Conservation (phyloP, 2,113 vertebrate genomes). For the Notiomystis cincta region DNA sequence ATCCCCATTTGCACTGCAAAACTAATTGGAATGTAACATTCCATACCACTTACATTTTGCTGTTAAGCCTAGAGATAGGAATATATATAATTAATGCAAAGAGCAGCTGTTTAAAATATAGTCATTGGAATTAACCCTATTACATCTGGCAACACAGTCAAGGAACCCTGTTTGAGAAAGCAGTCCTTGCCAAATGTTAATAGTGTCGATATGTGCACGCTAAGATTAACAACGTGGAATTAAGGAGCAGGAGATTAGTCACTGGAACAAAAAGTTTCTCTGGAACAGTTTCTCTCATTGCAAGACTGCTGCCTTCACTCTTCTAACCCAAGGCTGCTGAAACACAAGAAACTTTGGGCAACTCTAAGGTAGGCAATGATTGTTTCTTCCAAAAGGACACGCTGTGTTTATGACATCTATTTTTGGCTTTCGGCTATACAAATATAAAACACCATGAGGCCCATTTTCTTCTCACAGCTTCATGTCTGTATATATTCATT, state of each 20-base stretch:
- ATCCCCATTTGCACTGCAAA: background rate
- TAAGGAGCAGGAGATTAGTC: slow-evolving; percentile 31
- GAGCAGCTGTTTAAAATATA: background rate
- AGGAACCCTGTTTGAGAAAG: background rate
- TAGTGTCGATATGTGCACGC: background rate
- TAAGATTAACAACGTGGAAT: slow-evolving; percentile 15
- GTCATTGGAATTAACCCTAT: background rate
- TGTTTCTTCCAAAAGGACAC: background rate
- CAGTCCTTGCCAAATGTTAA: background rate
- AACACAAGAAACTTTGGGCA: slow-evolving; percentile 4
- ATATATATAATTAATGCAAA: background rate
- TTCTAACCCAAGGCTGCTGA: background rate
- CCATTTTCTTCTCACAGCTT: background rate
- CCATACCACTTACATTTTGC: background rate
- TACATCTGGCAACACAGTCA: background rate
- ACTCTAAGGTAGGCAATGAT: background rate
- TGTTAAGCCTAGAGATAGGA: background rate
- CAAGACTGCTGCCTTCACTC: background rate
- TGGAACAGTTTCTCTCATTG: background rate
- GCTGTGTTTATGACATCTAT: background rate
- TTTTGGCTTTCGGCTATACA: slow-evolving; percentile 15
- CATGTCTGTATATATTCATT: background rate
- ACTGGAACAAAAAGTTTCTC: slow-evolving; percentile 37
- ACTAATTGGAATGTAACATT: slow-evolving; percentile 37
- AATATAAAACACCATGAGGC: background rate